phyloP scores from a whole-genome alignment of 2,888 invertebrate species.

The Protodeltote pygarga region DNA sequence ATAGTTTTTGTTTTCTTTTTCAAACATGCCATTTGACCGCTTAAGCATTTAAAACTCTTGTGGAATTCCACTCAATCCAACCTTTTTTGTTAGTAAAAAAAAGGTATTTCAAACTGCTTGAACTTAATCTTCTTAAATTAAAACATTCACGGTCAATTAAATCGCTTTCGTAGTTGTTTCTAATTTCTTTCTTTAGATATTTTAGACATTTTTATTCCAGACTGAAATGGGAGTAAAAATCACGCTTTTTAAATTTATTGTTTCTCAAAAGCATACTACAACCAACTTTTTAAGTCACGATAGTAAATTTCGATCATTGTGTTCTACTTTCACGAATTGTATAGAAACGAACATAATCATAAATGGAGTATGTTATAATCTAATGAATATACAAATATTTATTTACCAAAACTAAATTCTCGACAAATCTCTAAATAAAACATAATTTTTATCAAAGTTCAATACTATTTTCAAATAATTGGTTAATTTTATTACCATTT shows the following conservation, averaged over 20 bases:
- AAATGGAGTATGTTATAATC: too few species aligned
- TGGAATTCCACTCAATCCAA: constrained; percentile 7
- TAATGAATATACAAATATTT: too few species aligned
- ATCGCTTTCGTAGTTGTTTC: neutral
- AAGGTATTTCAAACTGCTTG: constrained; percentile 1
- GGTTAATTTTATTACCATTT: neutral
- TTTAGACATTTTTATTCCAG: neutral
- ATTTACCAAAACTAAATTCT: too few species aligned
- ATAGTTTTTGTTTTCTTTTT: neutral
- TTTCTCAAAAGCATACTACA: too few species aligned
- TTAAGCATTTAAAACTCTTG: constrained; percentile 12
- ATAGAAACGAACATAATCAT: too few species aligned
- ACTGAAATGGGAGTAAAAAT: neutral
- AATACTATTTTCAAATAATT: too few species aligned
- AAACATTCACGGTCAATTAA: constrained; percentile 1
- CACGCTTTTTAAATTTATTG: neutral
- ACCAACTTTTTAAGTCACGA: too few species aligned
- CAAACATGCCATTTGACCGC: constrained; percentile 7
- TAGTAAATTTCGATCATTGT: too few species aligned
- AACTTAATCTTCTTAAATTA: neutral
- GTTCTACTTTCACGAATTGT: too few species aligned
- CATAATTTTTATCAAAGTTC: too few species aligned
- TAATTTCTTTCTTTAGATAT: constrained; percentile 5
- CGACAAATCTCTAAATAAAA: too few species aligned
- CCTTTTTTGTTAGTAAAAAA: neutral